phyloP scores from a whole-genome alignment of 2,797 vertebrate genomes.

The Danio choprae region DNA sequence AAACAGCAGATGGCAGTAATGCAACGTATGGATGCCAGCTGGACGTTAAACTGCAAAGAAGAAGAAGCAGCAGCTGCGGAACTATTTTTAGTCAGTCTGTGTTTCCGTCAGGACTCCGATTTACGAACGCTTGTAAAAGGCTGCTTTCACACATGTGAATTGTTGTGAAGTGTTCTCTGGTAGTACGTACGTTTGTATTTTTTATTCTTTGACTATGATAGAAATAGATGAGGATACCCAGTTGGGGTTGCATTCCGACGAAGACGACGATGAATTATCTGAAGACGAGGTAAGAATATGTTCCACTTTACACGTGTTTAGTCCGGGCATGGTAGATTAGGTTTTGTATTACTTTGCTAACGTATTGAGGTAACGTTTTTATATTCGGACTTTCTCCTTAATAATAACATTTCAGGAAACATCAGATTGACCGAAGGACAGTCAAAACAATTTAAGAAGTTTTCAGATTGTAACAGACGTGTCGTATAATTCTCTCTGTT shows the following conservation, averaged over 20 bases:
- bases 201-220: constrained; percentile 63
- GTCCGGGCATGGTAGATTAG: too few species aligned
- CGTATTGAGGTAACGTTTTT: not conserved
- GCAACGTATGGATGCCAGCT: too few species aligned
- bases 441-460: not conserved
- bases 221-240: constrained; percentile 66
- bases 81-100: constrained; percentile 6
- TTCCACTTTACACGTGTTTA: not conserved
- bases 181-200: not conserved
- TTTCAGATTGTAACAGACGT: not conserved
- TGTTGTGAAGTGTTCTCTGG: not conserved
- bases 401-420: not conserved
- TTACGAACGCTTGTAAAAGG: not conserved
- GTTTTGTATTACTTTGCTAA: not conserved
- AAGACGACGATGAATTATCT: constrained; percentile 72
- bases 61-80: not conserved
- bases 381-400: too few species aligned
- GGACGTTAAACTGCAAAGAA: too few species aligned
- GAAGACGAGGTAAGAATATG: constrained; percentile 71
- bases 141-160: not conserved
- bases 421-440: too few species aligned
- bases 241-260: constrained; percentile 72
- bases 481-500: not conserved
- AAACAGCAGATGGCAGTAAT: too few species aligned
- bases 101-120: constrained; percentile 10